These are phyloP conservation scores for Halichoeres trimaculatus DNA, from an alignment of 2,113 vertebrate species.

Conservation along the genomic window DNA sequence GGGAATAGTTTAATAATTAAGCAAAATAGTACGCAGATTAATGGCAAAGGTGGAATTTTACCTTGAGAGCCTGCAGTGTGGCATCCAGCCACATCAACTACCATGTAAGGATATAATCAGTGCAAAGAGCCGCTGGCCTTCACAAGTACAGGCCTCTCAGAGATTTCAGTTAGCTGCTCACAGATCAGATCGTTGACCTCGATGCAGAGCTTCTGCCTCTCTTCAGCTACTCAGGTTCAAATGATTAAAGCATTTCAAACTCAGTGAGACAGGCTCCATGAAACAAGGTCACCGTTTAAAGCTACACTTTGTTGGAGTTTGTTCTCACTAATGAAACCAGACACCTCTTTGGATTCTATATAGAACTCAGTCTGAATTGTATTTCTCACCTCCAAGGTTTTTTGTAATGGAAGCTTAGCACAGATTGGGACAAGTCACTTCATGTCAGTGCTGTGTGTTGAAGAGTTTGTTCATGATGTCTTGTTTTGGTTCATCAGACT, in stretches of 20 bases:
- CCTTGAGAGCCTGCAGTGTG: not conserved
- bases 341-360: no score
- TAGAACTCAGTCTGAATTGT: no score
- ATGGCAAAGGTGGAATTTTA: not conserved
- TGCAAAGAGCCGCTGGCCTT: constrained; percentile 5
- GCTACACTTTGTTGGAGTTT: not conserved
- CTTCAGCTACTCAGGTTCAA: not conserved
- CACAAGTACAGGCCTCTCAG: constrained; percentile 10
- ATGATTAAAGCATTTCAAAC: constrained; percentile 5
- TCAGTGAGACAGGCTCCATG: not conserved
- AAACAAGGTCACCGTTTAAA: not conserved
- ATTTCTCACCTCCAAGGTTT: not conserved
- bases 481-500: not conserved
- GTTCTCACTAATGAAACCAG: not conserved
- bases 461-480: not conserved
- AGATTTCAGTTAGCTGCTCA: constrained; percentile 26
- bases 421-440: not conserved
- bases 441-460: not conserved
- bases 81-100: constrained; percentile 13
- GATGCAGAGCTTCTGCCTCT: not conserved
- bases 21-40: not conserved
- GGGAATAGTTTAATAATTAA: not conserved
- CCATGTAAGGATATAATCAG: constrained; percentile 41
- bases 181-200: constrained; percentile 16
- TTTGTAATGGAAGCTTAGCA: not conserved